Percentiles rank a stretch among this genome's conserved stretches.
Evolutionary conservation across 2,113 vertebrate genomes (phyloP).

Genomic region (Ranitomeya imitator): DNA sequence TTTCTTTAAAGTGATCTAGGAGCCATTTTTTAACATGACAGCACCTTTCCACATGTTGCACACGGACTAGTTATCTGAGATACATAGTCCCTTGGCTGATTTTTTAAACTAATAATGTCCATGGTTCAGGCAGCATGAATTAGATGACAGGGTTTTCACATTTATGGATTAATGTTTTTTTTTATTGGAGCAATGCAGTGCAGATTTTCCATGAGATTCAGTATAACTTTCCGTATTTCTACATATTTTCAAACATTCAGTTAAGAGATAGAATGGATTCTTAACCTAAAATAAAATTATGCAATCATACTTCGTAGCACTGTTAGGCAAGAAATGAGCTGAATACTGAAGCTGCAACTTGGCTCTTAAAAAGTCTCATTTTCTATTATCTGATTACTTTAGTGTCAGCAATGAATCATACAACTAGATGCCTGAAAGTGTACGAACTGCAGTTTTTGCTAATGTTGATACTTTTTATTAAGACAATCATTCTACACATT

Average conservation of each 20-base stretch:
- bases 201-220: background rate
- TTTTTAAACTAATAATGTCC: too few relatives aligned
- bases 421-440: conserved; percentile 1
- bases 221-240: background rate
- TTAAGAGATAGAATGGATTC: conserved; percentile 12
- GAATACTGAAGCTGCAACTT: background rate
- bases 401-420: conserved; percentile 15
- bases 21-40: too few relatives aligned
- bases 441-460: background rate
- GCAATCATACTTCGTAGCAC: conserved; percentile 16
- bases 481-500: background rate
- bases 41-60: too few relatives aligned
- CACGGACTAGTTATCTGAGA: too few relatives aligned
- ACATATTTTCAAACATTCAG: conserved; percentile 3
- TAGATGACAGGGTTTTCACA: too few relatives aligned
- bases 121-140: too few relatives aligned
- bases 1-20: too few relatives aligned
- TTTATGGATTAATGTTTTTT: too few relatives aligned
- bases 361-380: background rate
- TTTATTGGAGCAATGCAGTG: too few relatives aligned
- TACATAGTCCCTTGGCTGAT: too few relatives aligned
- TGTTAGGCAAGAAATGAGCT: conserved; percentile 28
- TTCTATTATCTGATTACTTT: conserved; percentile 17
- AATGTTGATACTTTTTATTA: conserved; percentile 12
- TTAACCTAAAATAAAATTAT: conserved; percentile 6